Conservation (phyloP, 2,797 vertebrate genomes). For the Fundulus diaphanus region DNA sequence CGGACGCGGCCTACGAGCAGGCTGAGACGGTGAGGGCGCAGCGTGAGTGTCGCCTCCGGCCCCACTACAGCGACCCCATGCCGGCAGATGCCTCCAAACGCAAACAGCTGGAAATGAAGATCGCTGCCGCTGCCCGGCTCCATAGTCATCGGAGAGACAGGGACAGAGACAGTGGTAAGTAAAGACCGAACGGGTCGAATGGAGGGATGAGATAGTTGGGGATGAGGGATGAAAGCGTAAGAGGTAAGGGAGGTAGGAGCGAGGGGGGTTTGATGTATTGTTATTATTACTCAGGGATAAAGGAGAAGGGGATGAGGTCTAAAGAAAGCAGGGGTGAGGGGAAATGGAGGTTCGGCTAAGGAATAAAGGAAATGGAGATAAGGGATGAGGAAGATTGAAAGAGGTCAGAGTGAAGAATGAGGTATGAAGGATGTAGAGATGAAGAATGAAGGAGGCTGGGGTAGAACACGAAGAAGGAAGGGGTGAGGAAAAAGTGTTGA, state of each 20-base stretch:
- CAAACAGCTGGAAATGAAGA: conserved; percentile 94
- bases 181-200: neutral
- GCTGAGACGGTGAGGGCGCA: conserved; percentile 85
- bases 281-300: neutral
- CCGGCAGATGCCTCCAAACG: conserved; percentile 88
- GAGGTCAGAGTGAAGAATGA: neutral
- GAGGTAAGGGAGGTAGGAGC: neutral
- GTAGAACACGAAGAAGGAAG: neutral
- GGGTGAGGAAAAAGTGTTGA: too few species aligned
- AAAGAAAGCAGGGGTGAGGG: neutral
- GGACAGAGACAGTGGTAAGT: conserved; percentile 79
- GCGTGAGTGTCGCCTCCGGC: conserved; percentile 88
- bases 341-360: neutral
- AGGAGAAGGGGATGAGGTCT: neutral
- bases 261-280: neutral
- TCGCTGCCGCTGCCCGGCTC: conserved; percentile 85
- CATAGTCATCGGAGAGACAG: conserved; percentile 84
- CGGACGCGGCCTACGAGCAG: conserved; percentile 85
- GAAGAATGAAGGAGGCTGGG: neutral
- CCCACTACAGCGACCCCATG: conserved; percentile 92
- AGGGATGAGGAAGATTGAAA: neutral
- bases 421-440: neutral
- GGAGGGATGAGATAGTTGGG: neutral
- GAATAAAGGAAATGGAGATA: neutral
- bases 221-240: too few species aligned